These are phyloP conservation scores for Drosophila arawakana DNA, from an alignment of 1,140 invertebrate genomes.

Conservation along the genomic window DNA sequence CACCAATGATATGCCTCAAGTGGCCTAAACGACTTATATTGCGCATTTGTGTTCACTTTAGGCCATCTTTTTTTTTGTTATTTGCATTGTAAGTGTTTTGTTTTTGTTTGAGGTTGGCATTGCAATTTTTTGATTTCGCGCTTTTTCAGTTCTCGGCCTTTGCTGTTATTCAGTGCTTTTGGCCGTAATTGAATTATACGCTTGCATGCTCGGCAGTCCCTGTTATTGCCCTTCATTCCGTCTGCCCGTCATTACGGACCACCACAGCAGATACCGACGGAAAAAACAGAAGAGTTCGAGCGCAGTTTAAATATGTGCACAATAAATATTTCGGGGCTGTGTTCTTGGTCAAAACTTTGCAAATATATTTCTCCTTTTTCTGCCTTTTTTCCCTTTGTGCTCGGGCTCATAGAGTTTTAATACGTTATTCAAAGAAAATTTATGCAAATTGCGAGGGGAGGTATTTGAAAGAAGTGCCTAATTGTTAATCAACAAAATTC, in stretches of 20 bases:
- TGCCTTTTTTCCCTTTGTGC: slow-evolving; percentile 1
- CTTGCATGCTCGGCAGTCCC: slow-evolving; percentile 44
- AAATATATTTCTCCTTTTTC: no score
- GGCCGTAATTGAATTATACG: slow-evolving; percentile 61
- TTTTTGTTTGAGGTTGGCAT: slow-evolving; percentile 26
- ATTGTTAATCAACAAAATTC: slow-evolving; percentile 1
- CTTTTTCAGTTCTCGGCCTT: slow-evolving; percentile 36
- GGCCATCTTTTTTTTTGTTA: slow-evolving; percentile 3
- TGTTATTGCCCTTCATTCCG: slow-evolving; percentile 5
- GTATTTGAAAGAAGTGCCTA: slow-evolving; percentile 10
- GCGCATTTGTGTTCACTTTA: slow-evolving; percentile 42
- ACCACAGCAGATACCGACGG: background rate
- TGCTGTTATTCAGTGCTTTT: slow-evolving; percentile 44
- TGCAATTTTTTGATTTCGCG: slow-evolving; percentile 49
- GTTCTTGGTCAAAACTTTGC: slow-evolving; percentile 4
- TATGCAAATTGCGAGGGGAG: slow-evolving; percentile 40
- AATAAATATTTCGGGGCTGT: slow-evolving; percentile 21
- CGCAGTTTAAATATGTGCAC: slow-evolving; percentile 44
- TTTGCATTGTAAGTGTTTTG: slow-evolving; percentile 34
- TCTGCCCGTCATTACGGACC: background rate
- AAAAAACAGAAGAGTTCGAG: slow-evolving; percentile 5
- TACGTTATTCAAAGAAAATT: slow-evolving; percentile 32
- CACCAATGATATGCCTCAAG: slow-evolving; percentile 60
- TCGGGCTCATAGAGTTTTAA: slow-evolving; percentile 19
- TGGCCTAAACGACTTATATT: slow-evolving; percentile 46